Evolutionary conservation across 2,113 vertebrate species (phyloP), one percentile per base, ranked within the genome.

Genomic region (Acinonyx jubatus): DNA sequence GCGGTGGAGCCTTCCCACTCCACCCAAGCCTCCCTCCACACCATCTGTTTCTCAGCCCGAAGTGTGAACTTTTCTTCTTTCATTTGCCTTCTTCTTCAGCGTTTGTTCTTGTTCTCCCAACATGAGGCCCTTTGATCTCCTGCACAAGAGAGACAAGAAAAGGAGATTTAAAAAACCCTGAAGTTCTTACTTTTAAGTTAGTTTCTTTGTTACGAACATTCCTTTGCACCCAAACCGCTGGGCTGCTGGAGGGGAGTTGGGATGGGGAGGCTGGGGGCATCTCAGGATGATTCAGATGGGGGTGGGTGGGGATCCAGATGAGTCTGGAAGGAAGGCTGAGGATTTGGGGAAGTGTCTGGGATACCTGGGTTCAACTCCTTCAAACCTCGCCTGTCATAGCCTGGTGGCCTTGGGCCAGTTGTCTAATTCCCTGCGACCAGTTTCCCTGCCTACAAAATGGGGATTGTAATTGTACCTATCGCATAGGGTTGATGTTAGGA

Each of bases 91-190:
- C 97, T 94, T 89, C 97, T 92, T 96, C 65, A 98, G 97, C 98
- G 48, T 99, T 99, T 99, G 99, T 98, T 98, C 98, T 99, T 99
- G 99, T 98, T 98, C 98, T 97, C 98, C 94, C 98, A n/a, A 93
- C 15, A 94, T 97, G 98, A 97, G 89, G 95, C 71, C 97, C 98
- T 99, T 99, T 99, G 99, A 99, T 99, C 98, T 98, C 23, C 45
- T 94, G 83, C 83, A 92, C 65, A 31, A 98, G 92, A 89, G 52
- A 96, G 76, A 95, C 65, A 36, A 93, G 92, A 86, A 86, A 89
- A 66, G 89, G 69, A 84, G 74, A 69, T 89, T 82, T 50, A 10
- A 57, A 94, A 33, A 92, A 79, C 50, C 74, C 73, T 66, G 65
- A 96, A 83, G 87, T 33, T 83, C 94, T 98, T 80, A 68, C 88